Evolutionary conservation across 2,888 invertebrate genomes (phyloP), one percentile per base, ranked within the genome.

Genomic region (Camptogramma bilineatum): DNA sequence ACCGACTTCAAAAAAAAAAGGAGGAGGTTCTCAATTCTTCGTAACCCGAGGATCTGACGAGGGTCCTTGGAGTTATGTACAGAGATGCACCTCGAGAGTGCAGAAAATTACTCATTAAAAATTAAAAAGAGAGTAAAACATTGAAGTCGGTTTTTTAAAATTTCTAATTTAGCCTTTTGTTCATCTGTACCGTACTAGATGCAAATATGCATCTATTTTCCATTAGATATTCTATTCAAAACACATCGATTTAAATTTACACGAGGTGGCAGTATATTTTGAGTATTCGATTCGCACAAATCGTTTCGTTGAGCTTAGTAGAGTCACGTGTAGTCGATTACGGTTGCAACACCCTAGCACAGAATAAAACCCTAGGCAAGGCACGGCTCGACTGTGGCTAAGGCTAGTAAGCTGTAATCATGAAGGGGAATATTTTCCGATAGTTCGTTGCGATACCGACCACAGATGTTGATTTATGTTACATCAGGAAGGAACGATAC

Each of bases 381-480:
- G 52, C 50, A 52, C 57, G 44, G 66, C 68, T 60, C 34, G 54
- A 66, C 58, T 64, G 57, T 61, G 62, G 52, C 61, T 64, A n/a
- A 67, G 62, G 47, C 47, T 53, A 55, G 58, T 63, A 61, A 62
- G 39, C 53, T 68, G 62, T 61, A 67, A 74, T 73, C 68, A 73
- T 70, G 54, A 71, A 75, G 72, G 69, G 65, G 71, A 74, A 73
- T 72, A 73, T 76, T 73, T 70, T 72, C 64, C 68, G 73, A 75
- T 66, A 65, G 66, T 72, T 68, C 52, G 64, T 71, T 71, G 69
- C 73, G 70, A 77, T 72, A 73, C 21, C 59, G 18, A 50, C 65
- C 64, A 18, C 54, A 34, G 58, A 65, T 64, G 66, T 63, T 70
- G 69, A 74, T 74, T 72, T 73, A 75, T 74, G 63, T 62, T 64